Percentiles rank a stretch among this genome's conserved stretches.
Conservation (phyloP, 1,140 invertebrate species). For the Melanaphis sacchari region DNA sequence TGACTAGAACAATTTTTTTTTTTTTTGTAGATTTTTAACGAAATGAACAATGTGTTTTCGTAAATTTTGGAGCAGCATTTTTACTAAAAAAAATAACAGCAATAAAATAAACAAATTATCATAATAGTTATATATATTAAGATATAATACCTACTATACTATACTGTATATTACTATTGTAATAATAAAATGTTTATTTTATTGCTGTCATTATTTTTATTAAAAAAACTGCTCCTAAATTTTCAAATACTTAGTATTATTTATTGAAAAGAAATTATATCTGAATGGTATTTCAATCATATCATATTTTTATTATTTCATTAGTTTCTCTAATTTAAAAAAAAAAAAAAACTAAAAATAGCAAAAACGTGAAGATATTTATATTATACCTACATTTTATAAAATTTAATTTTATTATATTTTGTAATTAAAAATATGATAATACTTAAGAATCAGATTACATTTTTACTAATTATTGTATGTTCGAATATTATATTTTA, state of each 20-base stretch:
- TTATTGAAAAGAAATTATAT: not conserved
- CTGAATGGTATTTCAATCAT: not conserved
- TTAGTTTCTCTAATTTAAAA: not conserved
- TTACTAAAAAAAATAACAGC: too few relatives aligned
- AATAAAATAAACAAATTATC: too few relatives aligned
- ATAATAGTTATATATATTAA: too few relatives aligned
- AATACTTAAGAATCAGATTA: not conserved
- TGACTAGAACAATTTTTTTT: not conserved
- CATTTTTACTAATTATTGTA: not conserved
- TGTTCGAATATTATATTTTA: not conserved
- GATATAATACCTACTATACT: too few relatives aligned
- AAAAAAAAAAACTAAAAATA: not conserved
- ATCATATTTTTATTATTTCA: constrained; percentile 12
- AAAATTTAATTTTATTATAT: not conserved
- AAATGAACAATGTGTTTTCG: not conserved
- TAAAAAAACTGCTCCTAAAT: not conserved
- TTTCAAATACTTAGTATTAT: not conserved
- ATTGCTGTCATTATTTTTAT: not conserved
- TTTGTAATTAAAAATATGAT: not conserved
- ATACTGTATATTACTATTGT: not conserved
- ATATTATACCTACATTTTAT: not conserved
- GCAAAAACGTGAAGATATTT: not conserved
- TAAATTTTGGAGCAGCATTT: too few relatives aligned
- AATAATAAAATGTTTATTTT: constrained; percentile 4
- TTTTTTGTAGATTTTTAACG: not conserved